These are phyloP conservation scores for Crocidura indochinensis DNA, from an alignment of 2,797 vertebrate species.

Conservation along the genomic window DNA sequence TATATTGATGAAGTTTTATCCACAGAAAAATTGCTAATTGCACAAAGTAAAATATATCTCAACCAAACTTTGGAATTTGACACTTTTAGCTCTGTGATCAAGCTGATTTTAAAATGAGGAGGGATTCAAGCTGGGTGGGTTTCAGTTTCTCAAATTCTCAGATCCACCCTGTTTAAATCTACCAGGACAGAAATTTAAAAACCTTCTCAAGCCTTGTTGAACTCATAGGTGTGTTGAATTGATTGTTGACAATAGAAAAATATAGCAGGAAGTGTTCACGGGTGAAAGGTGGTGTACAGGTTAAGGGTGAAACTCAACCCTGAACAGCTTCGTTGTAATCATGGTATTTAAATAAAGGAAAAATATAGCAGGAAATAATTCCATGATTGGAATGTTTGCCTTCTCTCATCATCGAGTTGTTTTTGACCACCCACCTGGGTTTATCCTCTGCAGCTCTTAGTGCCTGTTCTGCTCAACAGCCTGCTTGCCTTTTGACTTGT, in stretches of 20 bases:
- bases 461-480: too few relatives aligned
- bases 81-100: background rate
- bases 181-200: background rate
- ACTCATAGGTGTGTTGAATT: background rate
- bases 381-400: conserved; percentile 5
- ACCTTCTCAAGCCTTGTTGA: background rate
- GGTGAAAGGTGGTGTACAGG: too few relatives aligned
- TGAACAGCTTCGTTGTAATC: too few relatives aligned
- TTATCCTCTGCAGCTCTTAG: background rate
- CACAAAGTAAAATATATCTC: background rate
- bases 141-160: background rate
- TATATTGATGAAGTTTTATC: background rate
- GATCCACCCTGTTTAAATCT: conserved; percentile 22
- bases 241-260: background rate
- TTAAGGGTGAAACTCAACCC: too few relatives aligned
- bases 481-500: background rate
- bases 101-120: background rate
- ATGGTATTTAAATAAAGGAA: too few relatives aligned
- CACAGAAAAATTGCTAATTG: background rate
- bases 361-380: too few relatives aligned
- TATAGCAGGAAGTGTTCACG: too few relatives aligned
- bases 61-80: background rate
- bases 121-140: background rate
- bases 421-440: background rate
- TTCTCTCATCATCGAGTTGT: background rate